These are phyloP conservation scores for Dicentrarchus labrax DNA, from an alignment of 2,113 vertebrate genomes.

Conservation along the genomic window DNA sequence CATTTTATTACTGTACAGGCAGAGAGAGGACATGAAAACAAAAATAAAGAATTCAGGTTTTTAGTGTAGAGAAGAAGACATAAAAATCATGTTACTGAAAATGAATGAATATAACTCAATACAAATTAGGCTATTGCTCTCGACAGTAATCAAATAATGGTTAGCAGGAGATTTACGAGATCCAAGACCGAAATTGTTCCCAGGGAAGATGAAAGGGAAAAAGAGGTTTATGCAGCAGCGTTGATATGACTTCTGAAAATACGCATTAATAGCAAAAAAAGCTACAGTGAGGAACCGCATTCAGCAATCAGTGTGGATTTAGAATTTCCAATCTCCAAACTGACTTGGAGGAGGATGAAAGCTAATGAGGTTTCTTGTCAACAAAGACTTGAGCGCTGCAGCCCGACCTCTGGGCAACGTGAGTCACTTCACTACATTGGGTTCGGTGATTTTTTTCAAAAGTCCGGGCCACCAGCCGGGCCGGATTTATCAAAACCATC, in stretches of 20 bases:
- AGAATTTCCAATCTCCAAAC: conserved; percentile 47
- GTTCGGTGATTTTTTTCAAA: conserved; percentile 27
- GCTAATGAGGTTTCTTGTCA: conserved; percentile 71
- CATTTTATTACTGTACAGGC: conserved; percentile 13
- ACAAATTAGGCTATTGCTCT: conserved; percentile 25
- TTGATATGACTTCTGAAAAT: conserved; percentile 41
- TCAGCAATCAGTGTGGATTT: conserved; percentile 39
- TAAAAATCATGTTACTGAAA: conserved; percentile 25
- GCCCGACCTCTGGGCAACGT: conserved; percentile 39
- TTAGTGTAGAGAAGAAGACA: conserved; percentile 15
- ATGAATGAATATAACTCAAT: conserved; percentile 33
- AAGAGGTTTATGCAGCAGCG: conserved; percentile 25
- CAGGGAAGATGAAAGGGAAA: conserved; percentile 39
- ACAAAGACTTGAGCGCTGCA: conserved; percentile 43
- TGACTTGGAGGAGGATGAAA: conserved; percentile 55
- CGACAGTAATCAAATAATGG: conserved; percentile 52
- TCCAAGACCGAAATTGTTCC: conserved; percentile 13
- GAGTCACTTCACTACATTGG: conserved; percentile 18
- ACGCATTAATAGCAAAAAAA: conserved; percentile 10
- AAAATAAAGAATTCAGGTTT: conserved; percentile 16
- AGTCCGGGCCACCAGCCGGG: neutral
- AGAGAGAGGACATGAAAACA: conserved; percentile 19
- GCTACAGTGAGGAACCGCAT: conserved; percentile 38
- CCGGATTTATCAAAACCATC: conserved; percentile 42
- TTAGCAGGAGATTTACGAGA: conserved; percentile 34